Evolutionary conservation across 1,140 invertebrate genomes (phyloP), one percentile per base, ranked within the genome.

Genomic region (Nasonia vitripennis): DNA sequence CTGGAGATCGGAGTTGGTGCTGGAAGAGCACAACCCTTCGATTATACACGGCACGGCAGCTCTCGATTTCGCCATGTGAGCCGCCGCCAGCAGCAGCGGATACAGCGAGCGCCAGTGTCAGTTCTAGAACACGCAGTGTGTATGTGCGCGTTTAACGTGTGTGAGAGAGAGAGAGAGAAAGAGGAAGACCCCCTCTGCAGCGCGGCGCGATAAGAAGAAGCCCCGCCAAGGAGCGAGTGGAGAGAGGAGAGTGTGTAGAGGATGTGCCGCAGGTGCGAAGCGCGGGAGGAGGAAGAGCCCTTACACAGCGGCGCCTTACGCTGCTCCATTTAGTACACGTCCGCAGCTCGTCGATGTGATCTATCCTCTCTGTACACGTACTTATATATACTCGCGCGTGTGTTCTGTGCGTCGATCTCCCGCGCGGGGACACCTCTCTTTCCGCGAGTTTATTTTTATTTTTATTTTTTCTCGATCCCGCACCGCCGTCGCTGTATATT

Each of bases 171-270:
- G 4, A 10, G 41, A 7, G 34, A 2, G n/a, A 55, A 48, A 70
- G 78, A 62, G 55, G 55, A 62, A 62, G 55, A 62, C 55, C 55
- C 55, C 55, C 55, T 62, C 55, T 62, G 55, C 55, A 51, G 81
- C 34, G 45, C 51, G 68, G 70, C 75, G 74, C 75, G 81, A 34
- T 78, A 37, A 78, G 45, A 68, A 81, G 78, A 41, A 75, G 70
- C 68, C 67, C 75, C 71, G 51, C n/a, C 62, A 17, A 70, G 55
- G 55, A 62, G 55, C 55, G 20, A 62, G 55, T 17, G 55, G 17
- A 62, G 55, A 62, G 55, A 62, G 55, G 55, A 62, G 55, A 62
- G 55, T n/a, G 55, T n/a, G 79, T 37, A 78, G 82, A 86, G 80
- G 86, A 37, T 86, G 86, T 70, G 55, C 62, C 62, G 55, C 62